Percentiles rank a stretch among this genome's conserved stretches.
phyloP scores from a whole-genome alignment of 2,888 invertebrate genomes.

The Tinea trinotella region DNA sequence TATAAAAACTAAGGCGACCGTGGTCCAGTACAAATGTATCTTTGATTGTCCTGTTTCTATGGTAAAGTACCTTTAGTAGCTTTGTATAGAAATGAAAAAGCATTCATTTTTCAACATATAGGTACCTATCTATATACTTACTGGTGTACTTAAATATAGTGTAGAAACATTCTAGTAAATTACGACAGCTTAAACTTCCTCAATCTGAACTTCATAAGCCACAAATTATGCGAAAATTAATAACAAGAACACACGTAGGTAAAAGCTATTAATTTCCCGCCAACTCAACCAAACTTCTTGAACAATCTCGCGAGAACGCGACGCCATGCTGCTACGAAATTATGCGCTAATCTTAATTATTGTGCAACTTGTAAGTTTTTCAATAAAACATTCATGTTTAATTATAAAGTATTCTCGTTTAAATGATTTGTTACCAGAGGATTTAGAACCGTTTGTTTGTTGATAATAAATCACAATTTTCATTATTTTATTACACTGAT shows the following conservation, averaged over 20 bases:
- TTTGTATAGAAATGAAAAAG: no score
- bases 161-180: neutral
- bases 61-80: no score
- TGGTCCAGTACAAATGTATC: no score
- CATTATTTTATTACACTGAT: no score
- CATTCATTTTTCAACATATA: no score
- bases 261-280: slow-evolving; percentile 19
- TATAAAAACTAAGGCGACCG: no score
- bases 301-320: slow-evolving; percentile 15
- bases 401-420: neutral
- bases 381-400: slow-evolving; percentile 13
- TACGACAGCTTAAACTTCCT: neutral
- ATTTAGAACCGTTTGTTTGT: no score
- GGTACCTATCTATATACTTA: no score
- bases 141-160: no score
- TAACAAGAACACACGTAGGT: slow-evolving; percentile 5
- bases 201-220: neutral
- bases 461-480: no score
- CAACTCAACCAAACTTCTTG: slow-evolving; percentile 14
- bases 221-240: neutral
- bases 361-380: slow-evolving; percentile 14
- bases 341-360: slow-evolving; percentile 17
- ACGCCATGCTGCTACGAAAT: slow-evolving; percentile 11
- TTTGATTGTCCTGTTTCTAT: no score
- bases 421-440: neutral